These are phyloP conservation scores for Eristalinus aeneus DNA, from an alignment of 2,888 invertebrate species.

Conservation along the genomic window DNA sequence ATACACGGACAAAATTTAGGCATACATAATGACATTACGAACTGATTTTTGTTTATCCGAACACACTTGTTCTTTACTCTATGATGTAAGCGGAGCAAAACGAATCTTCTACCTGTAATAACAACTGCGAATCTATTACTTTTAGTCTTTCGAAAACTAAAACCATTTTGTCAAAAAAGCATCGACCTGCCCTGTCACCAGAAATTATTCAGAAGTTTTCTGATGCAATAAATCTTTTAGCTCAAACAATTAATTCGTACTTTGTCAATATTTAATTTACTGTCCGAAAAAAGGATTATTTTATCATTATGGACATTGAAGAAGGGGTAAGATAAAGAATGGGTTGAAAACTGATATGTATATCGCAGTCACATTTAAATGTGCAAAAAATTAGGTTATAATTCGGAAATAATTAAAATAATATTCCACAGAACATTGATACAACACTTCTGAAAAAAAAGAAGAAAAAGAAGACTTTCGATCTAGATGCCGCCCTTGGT, in stretches of 20 bases:
- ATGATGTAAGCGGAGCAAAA: neutral
- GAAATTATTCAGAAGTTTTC: conserved; percentile 71
- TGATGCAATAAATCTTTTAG: conserved; percentile 74
- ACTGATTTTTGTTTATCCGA: too few relatives aligned
- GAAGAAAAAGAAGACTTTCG: conserved; percentile 95
- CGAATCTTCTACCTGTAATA: neutral
- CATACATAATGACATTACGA: too few relatives aligned
- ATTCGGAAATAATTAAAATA: conserved; percentile 31
- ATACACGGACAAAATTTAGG: too few relatives aligned
- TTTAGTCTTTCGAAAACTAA: neutral
- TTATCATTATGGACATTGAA: conserved; percentile 75
- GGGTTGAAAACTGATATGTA: neutral
- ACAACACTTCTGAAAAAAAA: conserved; percentile 93
- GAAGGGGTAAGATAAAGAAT: conserved; percentile 74
- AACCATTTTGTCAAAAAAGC: conserved; percentile 49
- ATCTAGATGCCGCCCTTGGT: conserved; percentile 91
- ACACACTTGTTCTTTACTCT: too few relatives aligned
- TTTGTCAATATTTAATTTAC: neutral
- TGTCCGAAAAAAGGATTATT: conserved; percentile 9
- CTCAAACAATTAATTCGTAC: conserved; percentile 13
- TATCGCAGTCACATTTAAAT: conserved; percentile 41
- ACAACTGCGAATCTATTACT: neutral
- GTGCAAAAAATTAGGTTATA: conserved; percentile 62
- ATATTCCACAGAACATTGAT: conserved; percentile 87
- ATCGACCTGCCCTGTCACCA: conserved; percentile 71